phyloP scores from a whole-genome alignment of 2,113 vertebrate genomes.

The Corythornis madagascariensis region DNA sequence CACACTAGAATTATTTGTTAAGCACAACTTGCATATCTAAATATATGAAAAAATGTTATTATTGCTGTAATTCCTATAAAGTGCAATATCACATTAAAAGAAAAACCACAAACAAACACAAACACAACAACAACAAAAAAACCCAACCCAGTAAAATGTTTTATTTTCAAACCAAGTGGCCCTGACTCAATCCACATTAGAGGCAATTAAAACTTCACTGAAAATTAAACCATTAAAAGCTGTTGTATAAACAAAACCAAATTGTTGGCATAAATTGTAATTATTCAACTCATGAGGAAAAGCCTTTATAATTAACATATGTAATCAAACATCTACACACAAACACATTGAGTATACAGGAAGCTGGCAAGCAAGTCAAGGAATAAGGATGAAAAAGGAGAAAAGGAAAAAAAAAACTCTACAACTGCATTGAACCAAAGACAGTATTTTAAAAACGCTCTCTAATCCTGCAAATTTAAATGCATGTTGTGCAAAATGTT shows the following conservation, averaged over 20 bases:
- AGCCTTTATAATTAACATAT: slow-evolving; percentile 41
- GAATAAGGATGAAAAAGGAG: background rate
- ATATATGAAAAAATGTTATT: background rate
- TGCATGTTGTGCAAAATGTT: background rate
- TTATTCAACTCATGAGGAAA: slow-evolving; percentile 36
- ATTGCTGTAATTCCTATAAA: background rate
- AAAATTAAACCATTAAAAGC: slow-evolving; percentile 53
- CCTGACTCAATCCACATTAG: slow-evolving; percentile 45
- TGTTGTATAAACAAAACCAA: slow-evolving; percentile 58
- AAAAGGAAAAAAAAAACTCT: background rate
- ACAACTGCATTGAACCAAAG: background rate
- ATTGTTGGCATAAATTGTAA: slow-evolving; percentile 35
- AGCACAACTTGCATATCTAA: background rate
- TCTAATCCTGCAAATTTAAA: background rate
- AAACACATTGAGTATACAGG: background rate
- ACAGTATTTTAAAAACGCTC: background rate
- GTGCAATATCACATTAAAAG: background rate
- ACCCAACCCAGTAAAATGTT: background rate
- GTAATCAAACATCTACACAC: slow-evolving; percentile 54
- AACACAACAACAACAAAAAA: too few species aligned
- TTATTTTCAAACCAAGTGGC: slow-evolving; percentile 47
- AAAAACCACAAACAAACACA: background rate
- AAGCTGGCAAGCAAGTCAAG: slow-evolving; percentile 21
- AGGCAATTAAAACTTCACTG: slow-evolving; percentile 31
- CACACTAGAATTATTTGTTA: background rate